Evolutionary conservation across 64 coral and sea anemone genomes (phyloP), one percentile per base, ranked within the genome.

Genomic region (Stichodactyla mertensii): DNA sequence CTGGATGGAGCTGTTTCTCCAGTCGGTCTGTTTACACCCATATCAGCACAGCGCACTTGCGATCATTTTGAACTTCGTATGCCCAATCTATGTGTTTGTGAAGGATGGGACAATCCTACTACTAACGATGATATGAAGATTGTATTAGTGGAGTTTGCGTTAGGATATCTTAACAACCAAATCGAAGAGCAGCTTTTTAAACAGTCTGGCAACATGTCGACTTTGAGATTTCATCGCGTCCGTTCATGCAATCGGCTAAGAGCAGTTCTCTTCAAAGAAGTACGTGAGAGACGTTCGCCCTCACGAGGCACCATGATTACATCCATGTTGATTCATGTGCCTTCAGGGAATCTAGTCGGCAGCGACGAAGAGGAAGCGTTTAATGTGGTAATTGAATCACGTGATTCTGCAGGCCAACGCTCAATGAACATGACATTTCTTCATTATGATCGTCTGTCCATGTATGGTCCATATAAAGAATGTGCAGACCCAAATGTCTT

Each of bases 71-170:
- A 91, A 60, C 89, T 91, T 4, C 56, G 83, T 10, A 55, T 84
- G 20, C 89, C 89, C 22, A 91, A 91, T 80, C 22, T 91, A 6
- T 91, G 89, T 55, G 89, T 91, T 0, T 91, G 89, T 55, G 71
- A 91, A 51, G 89, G 89, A 14, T 91, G 89, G 89, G 89, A 91
- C 24, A 62, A n/a, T 14, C 84, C 84, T 5, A 61, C 89, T 4
- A n/a, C 55, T 4, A 91, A 91, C 7, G 82, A 91, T 28, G 31
- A 83, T 15, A 60, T 52, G 19, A 77, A 54, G 5, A 78, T 91
- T 7, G 9, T 55, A 9, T 26, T 91, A 4, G 83, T 60, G 2
- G 89, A 91, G 71, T 91, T 91, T 54, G 89, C 84, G 2, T 52
- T 91, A 59, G 89, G 89, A 16, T 24, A 91, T 16, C 71, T 91